Base-by-base conservation (phyloP, 2,113 vertebrate species). In the Chamaetylas fuelleborni region DNA sequence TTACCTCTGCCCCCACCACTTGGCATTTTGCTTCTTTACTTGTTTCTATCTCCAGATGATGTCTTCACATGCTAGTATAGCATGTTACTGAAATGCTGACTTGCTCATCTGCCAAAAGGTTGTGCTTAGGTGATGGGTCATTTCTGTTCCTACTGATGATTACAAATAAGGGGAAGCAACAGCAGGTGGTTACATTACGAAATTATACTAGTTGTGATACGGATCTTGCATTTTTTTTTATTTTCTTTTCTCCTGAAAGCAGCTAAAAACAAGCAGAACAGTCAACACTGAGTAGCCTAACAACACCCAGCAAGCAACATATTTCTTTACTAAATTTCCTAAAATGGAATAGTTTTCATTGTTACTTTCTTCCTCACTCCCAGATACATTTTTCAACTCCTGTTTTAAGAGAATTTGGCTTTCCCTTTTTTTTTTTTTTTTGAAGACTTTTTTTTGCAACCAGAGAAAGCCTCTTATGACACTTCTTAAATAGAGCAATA, bases 401-500 rank as follows among this genome's bases (percentile, higher is more conserved):
- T 64, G 6, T 88, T 86, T 60, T n/a, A 60, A 76, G 19, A 23
- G 1, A 77, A 73, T 76, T 40, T 78, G 24, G 4, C 0, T 33
- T 72, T 14, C 13, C 15, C 3, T 20, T 47, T 56, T 62, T 34
- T 13, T 61, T 77, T 70, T 58, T 51, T 47, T n/a, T n/a, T n/a
- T n/a, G 2, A 73, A 78, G 28, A 58, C 11, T 61, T 97, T 97
- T 97, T 85, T 92, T 89, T 76, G 36, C 78, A 95, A 96, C 94
- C 97, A 93, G 51, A 97, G 94, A 97, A 97, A 95, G 79, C 81
- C 42, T 76, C 40, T 88, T 66, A 33, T 58, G 43, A 40, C 60
- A 60, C 31, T 88, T 92, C 72, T 95, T 91, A 71, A 83, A 79
- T 96, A 97, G 98, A 97, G 97, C 94, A 97, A 96, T 92, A 97